Percentiles rank a stretch among this genome's conserved stretches.
Evolutionary conservation across 2,888 invertebrate species (phyloP).

Genomic region (Agrotis ipsilon): DNA sequence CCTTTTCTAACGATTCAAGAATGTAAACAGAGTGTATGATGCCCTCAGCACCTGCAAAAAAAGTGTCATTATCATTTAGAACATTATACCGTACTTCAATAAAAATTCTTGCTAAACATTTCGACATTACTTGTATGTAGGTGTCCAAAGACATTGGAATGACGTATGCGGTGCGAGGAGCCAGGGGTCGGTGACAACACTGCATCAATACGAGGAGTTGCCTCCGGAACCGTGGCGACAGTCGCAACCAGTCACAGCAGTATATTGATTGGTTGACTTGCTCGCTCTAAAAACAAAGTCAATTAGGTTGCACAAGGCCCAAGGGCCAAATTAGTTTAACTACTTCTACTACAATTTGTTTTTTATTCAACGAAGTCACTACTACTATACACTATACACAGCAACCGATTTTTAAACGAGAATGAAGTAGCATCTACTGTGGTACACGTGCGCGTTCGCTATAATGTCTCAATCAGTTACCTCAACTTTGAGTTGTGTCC

Average conservation of each 20-base stretch:
- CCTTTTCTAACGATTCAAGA: constrained; percentile 75
- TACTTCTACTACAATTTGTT: constrained; percentile 37
- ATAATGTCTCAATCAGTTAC: constrained; percentile 66
- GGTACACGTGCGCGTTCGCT: constrained; percentile 14
- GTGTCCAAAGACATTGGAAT: constrained; percentile 84
- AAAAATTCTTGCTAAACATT: not conserved
- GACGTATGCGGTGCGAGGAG: constrained; percentile 78
- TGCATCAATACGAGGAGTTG: constrained; percentile 80
- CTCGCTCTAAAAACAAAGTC: constrained; percentile 76
- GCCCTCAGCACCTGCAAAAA: constrained; percentile 82
- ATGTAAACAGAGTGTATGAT: constrained; percentile 84
- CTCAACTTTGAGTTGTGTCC: constrained; percentile 81
- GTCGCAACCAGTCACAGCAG: constrained; percentile 74
- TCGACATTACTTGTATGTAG: constrained; percentile 76
- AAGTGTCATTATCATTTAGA: constrained; percentile 2
- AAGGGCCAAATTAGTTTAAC: constrained; percentile 48
- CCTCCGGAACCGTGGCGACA: constrained; percentile 78
- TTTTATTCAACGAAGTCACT: constrained; percentile 9
- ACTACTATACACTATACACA: constrained; percentile 7
- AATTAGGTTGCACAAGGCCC: constrained; percentile 8
- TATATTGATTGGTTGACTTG: constrained; percentile 79
- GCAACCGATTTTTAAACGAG: constrained; percentile 10
- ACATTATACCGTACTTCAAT: not conserved
- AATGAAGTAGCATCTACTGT: constrained; percentile 30
- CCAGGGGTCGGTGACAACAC: constrained; percentile 72